Percentiles rank a stretch among this genome's conserved stretches.
Evolutionary conservation across 2,888 invertebrate species (phyloP).

Genomic region (Caprella mutica): DNA sequence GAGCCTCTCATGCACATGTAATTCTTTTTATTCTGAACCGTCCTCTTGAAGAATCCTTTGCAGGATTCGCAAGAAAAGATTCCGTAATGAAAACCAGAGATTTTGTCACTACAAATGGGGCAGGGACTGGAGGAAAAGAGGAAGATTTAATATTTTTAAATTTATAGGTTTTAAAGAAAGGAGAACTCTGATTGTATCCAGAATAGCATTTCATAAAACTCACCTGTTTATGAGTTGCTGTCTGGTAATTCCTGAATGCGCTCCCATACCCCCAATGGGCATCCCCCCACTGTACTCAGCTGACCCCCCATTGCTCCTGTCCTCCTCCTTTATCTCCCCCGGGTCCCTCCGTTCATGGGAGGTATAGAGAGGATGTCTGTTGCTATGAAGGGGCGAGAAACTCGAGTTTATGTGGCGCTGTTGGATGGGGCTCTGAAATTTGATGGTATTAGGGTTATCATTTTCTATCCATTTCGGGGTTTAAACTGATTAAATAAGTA

Average conservation of each 20-base stretch:
- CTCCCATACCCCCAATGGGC: slow-evolving; percentile 38
- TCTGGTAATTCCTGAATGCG: slow-evolving; percentile 66
- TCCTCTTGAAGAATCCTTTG: slow-evolving; percentile 95
- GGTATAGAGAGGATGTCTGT: slow-evolving; percentile 52
- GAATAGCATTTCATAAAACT: background rate
- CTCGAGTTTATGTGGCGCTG: slow-evolving; percentile 20
- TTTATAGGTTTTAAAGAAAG: too few relatives aligned
- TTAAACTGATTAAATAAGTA: background rate
- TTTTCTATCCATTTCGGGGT: background rate
- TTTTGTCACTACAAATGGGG: slow-evolving; percentile 89
- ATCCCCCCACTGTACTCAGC: slow-evolving; percentile 43
- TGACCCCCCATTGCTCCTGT: slow-evolving; percentile 36
- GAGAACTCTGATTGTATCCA: background rate
- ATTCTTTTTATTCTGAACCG: slow-evolving; percentile 95
- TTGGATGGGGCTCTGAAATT: slow-evolving; percentile 23
- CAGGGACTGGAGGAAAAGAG: slow-evolving; percentile 59
- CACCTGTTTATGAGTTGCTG: slow-evolving; percentile 75
- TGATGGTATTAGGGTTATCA: background rate
- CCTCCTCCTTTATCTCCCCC: slow-evolving; percentile 35
- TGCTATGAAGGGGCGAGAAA: slow-evolving; percentile 44
- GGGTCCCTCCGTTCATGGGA: background rate
- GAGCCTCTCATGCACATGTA: slow-evolving; percentile 86
- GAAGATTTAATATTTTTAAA: background rate
- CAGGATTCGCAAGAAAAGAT: slow-evolving; percentile 97
- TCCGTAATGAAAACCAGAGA: slow-evolving; percentile 94